Base-by-base conservation (phyloP, 2,113 vertebrate species). In the Pomatostomus ruficeps region DNA sequence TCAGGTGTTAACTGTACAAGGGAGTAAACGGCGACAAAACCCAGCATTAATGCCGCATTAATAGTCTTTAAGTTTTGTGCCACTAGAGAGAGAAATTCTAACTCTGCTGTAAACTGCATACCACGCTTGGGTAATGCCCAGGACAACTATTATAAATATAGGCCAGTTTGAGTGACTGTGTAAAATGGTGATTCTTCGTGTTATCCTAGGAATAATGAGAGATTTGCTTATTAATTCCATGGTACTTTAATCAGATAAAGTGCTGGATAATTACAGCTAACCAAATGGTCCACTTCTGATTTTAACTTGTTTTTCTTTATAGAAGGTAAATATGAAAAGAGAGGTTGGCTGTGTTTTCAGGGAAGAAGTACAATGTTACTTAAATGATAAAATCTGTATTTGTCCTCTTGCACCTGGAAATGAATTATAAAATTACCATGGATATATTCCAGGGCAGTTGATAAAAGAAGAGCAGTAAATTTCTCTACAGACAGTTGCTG, bases 171-270 rank as follows among this genome's bases (percentile, higher is more conserved):
- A 75, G 48, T 84, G 68, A 78, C 78, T 59, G 35, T 73, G 23
- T 70, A 62, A 95, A 80, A 79, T 84, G 48, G 40, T 62, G 42
- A 85, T 85, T 82, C 58, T 84, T 89, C 82, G 51, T 67, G 38
- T 61, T 93, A 31, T 55, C 31, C 16, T 12, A 65, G 78, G 74
- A 93, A 59, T 91, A 88, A 93, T 36, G 61, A 89, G 58, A 90
- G 65, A 85, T 85, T 73, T 84, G 91, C 18, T 93, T 94, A 79
- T 65, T 96, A 94, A 85, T 93, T 88, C 90, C 52, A 46, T 63
- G 61, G 76, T 61, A 46, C 24, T 94, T 93, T 85, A 92, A 93
- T 96, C 89, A 67, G 89, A 89, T 88, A 46, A 94, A 91, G 74
- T 75, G 67, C 74, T 68, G 45, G 81, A 62, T 96, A 85, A 93